Evolutionary conservation across 2,888 invertebrate genomes (phyloP), one percentile per base, ranked within the genome.

Genomic region (Limulus polyphemus): DNA sequence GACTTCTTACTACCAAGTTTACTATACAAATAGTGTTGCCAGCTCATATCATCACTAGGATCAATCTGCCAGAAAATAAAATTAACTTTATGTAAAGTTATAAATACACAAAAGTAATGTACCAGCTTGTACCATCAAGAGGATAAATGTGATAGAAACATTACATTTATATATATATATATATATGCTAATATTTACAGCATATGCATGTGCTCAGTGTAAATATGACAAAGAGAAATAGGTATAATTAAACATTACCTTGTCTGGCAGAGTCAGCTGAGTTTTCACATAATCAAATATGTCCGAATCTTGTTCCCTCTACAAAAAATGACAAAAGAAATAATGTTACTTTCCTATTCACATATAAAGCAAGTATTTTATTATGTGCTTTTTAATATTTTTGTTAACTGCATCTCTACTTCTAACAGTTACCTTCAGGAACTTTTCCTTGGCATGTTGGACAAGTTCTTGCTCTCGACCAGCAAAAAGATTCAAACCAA

Each of bases 11-110:
- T 89, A 0, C 97, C 95, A 13, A 99, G 82, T 75, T 98, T 95
- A 69, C 92, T 91, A 80, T 99, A 99, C 7, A 99, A 80, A 72
- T 94, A 93, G 75, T 99, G 95, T 74, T 99, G 99, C 99, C 99
- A 99, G 5, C 93, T 93, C 88, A 97, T 98, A 75, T 93, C 92
- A 74, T 97, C 97, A 0, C 91, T 92, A 0, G 95, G 95, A 77
- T 97, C 94, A 60, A 94, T 87, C 78, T 76, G 60, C 7, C 32
- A 32, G 47, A 60, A 56, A n/a, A n/a, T 1, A 14, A 60, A 54
- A 16, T 51, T 2, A 9, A 32, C 7, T 32, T 32, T 32, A 32
- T 32, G 32, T 32, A 32, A 32, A 32, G 32, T 32, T 32, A 32
- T 32, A 32, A 32, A 32, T 32, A 32, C 32, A 32, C 3, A 32